Evolutionary conservation across 1,140 invertebrate genomes (phyloP).

Genomic region (Diabrotica undecimpunctata): DNA sequence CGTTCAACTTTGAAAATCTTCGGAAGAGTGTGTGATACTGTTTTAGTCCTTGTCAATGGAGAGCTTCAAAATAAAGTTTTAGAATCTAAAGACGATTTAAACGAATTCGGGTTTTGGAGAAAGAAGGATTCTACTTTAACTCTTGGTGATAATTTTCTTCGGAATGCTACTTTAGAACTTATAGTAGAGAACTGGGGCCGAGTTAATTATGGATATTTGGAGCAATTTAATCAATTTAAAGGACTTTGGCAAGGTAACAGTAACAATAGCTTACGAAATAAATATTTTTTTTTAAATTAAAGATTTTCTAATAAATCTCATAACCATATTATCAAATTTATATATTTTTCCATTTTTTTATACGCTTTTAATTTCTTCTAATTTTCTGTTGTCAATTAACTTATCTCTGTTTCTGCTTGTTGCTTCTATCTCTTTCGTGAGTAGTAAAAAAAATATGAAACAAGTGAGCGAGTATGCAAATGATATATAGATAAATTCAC

Average conservation of each 20-base stretch:
- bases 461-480: too few species aligned
- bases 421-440: too few species aligned
- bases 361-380: neutral
- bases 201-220: constrained; percentile 54
- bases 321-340: neutral
- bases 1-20: constrained; percentile 45
- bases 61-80: constrained; percentile 44
- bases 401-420: too few species aligned
- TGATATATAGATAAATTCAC: too few species aligned
- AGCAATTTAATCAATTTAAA: constrained; percentile 51
- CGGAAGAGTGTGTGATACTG: constrained; percentile 53
- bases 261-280: too few species aligned
- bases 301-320: too few species aligned
- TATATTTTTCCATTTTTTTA: neutral
- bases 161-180: constrained; percentile 49
- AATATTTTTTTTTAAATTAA: too few species aligned
- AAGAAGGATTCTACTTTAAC: constrained; percentile 40
- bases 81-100: constrained; percentile 39
- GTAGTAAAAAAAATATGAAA: too few species aligned
- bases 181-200: constrained; percentile 60
- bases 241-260: constrained; percentile 48
- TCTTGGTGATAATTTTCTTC: constrained; percentile 25
- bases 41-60: constrained; percentile 51
- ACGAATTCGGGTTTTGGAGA: constrained; percentile 51
- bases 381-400: too few species aligned